Base-by-base conservation (phyloP, 2,888 invertebrate genomes). In the Erebia ligea region DNA sequence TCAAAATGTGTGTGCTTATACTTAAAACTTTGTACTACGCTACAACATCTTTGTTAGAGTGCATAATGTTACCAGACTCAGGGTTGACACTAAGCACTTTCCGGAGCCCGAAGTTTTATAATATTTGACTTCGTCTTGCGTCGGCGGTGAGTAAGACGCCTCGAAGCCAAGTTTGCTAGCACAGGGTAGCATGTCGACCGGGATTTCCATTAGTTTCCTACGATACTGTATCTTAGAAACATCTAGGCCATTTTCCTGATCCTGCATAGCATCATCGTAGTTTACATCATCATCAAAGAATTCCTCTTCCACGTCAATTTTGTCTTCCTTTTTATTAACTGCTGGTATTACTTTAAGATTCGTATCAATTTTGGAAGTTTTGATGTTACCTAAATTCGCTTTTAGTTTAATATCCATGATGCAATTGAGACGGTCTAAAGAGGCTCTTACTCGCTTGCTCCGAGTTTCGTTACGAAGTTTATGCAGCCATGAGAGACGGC, bases 401-500 rank as follows among this genome's bases (percentile, higher is more conserved):
- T 88, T 86, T 8, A 85, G 78, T 74, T 85, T 88, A 3, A 79
- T 83, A 75, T 95, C 96, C 88, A 96, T 93, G 77, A 95, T 93
- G 87, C 97, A 97, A 76, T 94, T 95, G 69, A 97, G 92, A 65
- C 96, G 95, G 73, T 95, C 95, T 40, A 97, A 89, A 9, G 95
- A 94, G 68, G 94, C 94, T 79, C 94, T 95, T 62, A 96, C 92
- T 75, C 95, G 94, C 78, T 94, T 94, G 86, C 96, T 96, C 84
- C 95, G 94, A 56, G 97, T 97, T 81, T 96, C 96, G 86, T 96
- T 96, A 69, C 95, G 94, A 66, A 97, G 91, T 77, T 94, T 95
- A 87, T 96, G 96, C 79, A 97, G 94, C 97, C 97, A 97, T 67
- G 95, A 94, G 67, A 97, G 93, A 21, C 96, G 96, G 84, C 97